Conservation (phyloP, 1,140 invertebrate genomes). For the Idris sp. region DNA sequence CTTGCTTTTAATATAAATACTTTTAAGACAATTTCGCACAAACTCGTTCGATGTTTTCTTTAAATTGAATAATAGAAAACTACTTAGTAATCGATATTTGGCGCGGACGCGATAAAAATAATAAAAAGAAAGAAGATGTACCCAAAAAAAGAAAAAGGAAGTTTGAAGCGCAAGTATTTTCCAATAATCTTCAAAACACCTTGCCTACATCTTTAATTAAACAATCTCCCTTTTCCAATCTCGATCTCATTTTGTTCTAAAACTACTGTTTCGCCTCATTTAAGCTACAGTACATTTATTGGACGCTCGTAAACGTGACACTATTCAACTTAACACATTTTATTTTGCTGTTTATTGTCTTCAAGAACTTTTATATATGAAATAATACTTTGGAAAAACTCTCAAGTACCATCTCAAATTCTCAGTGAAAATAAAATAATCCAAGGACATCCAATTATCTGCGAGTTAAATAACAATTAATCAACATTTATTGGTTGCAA, state of each 20-base stretch:
- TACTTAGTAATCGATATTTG: constrained; percentile 44
- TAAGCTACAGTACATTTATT: constrained; percentile 56
- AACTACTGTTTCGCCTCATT: constrained; percentile 54
- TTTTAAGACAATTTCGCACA: constrained; percentile 16
- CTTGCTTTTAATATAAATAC: constrained; percentile 29
- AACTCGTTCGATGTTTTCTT: constrained; percentile 21
- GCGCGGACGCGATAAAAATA: constrained; percentile 40
- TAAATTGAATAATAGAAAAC: constrained; percentile 45
- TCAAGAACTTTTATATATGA: constrained; percentile 35
- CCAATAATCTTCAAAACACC: constrained; percentile 49
- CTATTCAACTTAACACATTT: constrained; percentile 50
- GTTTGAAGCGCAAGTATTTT: no score
- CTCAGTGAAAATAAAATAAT: neutral
- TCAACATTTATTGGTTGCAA: no score
- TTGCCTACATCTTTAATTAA: constrained; percentile 54
- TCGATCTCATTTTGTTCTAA: constrained; percentile 47
- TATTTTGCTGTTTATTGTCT: constrained; percentile 50
- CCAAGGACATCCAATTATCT: no score
- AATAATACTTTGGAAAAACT: constrained; percentile 44
- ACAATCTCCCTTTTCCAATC: constrained; percentile 51
- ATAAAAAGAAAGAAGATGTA: constrained; percentile 13
- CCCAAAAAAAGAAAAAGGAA: constrained; percentile 1
- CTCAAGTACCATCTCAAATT: constrained; percentile 26
- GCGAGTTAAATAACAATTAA: no score
- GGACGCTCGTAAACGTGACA: constrained; percentile 51